Evolutionary conservation across 2,113 vertebrate species (phyloP).

Genomic region (Myodes glareolus): DNA sequence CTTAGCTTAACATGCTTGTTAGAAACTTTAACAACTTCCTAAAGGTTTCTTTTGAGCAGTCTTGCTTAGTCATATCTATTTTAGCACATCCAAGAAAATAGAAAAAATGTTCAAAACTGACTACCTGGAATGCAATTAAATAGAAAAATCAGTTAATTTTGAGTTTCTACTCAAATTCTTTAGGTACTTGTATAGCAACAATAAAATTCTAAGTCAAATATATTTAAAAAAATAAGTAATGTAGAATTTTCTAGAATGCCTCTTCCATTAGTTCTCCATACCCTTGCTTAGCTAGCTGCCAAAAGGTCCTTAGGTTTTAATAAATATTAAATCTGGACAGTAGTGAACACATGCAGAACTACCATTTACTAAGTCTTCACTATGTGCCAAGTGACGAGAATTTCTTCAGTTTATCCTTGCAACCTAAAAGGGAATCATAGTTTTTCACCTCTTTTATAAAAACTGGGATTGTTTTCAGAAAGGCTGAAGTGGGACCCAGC

Average conservation of each 20-base stretch:
- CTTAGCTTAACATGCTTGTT: background rate
- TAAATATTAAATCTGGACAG: background rate
- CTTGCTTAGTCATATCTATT: conserved; percentile 16
- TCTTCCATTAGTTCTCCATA: background rate
- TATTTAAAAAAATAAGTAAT: background rate
- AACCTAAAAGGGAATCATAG: background rate
- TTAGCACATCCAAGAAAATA: conserved; percentile 17
- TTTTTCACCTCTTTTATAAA: background rate
- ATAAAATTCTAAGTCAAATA: conserved; percentile 9
- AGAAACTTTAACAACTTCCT: conserved; percentile 41
- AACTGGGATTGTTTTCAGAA: background rate
- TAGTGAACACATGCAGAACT: background rate
- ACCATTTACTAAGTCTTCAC: background rate
- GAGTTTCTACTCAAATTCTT: conserved; percentile 38
- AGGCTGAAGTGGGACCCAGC: background rate
- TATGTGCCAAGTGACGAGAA: background rate
- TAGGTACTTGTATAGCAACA: conserved; percentile 14
- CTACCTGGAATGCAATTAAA: conserved; percentile 13
- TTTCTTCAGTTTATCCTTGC: conserved; percentile 20
- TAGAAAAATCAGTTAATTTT: background rate
- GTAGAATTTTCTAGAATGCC: background rate
- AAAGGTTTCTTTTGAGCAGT: background rate
- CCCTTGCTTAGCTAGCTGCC: background rate
- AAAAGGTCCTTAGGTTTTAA: conserved; percentile 27
- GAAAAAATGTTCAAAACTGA: background rate